Evolutionary conservation across 2,888 invertebrate genomes (phyloP).

Genomic region (Epinotia nisella): DNA sequence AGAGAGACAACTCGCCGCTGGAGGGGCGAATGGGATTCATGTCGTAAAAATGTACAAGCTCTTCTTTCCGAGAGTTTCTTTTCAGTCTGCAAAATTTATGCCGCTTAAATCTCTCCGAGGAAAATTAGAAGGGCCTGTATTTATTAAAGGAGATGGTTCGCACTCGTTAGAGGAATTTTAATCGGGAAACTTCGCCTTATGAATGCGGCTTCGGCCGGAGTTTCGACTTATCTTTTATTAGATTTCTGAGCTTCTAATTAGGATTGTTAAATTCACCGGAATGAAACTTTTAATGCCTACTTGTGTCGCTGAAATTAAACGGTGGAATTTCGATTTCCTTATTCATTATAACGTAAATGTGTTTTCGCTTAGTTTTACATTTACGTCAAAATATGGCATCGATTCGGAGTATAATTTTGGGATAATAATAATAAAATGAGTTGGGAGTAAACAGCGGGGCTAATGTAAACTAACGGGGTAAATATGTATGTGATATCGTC

Average conservation of each 20-base stretch:
- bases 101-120: constrained; percentile 80
- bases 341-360: constrained; percentile 21
- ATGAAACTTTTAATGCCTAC: constrained; percentile 71
- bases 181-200: constrained; percentile 80
- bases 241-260: constrained; percentile 78
- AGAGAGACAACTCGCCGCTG: constrained; percentile 81
- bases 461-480: constrained; percentile 36
- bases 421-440: constrained; percentile 26
- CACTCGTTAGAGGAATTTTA: constrained; percentile 83
- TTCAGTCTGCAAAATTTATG: constrained; percentile 81
- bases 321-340: constrained; percentile 28
- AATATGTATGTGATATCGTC: constrained; percentile 63
- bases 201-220: constrained; percentile 76
- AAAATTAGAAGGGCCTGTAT: constrained; percentile 82
- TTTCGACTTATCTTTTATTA: constrained; percentile 82
- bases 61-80: constrained; percentile 83
- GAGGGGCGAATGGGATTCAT: constrained; percentile 80
- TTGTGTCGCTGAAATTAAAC: constrained; percentile 53
- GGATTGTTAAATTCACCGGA: constrained; percentile 72
- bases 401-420: constrained; percentile 21
- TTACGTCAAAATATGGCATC: not conserved
- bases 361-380: constrained; percentile 3
- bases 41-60: constrained; percentile 83
- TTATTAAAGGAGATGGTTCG: constrained; percentile 81
- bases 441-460: constrained; percentile 18